Evolutionary conservation across 2,888 invertebrate species (phyloP).

Genomic region (Schrankia costaestrigalis): DNA sequence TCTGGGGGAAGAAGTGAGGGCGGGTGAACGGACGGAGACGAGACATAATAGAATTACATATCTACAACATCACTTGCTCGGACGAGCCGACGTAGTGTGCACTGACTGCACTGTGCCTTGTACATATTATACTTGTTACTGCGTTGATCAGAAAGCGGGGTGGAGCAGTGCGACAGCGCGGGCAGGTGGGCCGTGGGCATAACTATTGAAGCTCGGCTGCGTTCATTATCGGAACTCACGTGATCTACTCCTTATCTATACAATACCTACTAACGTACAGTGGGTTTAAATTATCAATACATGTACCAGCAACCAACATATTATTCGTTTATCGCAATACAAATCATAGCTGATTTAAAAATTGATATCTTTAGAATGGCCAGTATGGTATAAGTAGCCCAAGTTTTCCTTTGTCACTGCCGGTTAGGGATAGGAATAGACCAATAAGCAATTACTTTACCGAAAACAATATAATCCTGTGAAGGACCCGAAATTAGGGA

Average conservation of each 20-base stretch:
- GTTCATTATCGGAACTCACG: conserved; percentile 56
- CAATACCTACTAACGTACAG: conserved; percentile 31
- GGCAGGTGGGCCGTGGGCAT: conserved; percentile 56
- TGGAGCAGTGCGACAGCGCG: conserved; percentile 43
- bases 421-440: no score
- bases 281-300: no score
- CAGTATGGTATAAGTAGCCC: no score
- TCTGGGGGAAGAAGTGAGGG: conserved; percentile 53
- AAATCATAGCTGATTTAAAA: no score
- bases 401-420: no score
- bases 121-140: no score
- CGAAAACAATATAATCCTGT: no score
- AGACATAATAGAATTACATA: conserved; percentile 77
- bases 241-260: conserved; percentile 45
- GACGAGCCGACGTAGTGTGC: conserved; percentile 57
- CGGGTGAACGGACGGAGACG: conserved; percentile 65
- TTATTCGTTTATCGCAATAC: no score
- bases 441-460: no score
- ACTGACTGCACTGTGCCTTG: conserved; percentile 39
- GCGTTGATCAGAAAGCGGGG: conserved; percentile 39
- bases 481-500: no score
- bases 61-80: conserved; percentile 68
- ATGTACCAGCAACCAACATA: no score
- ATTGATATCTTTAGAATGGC: no score
- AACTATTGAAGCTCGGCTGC: conserved; percentile 39